Percentiles rank a stretch among this genome's conserved stretches.
phyloP scores from a whole-genome alignment of 2,113 vertebrate species.

The Natator depressus region DNA sequence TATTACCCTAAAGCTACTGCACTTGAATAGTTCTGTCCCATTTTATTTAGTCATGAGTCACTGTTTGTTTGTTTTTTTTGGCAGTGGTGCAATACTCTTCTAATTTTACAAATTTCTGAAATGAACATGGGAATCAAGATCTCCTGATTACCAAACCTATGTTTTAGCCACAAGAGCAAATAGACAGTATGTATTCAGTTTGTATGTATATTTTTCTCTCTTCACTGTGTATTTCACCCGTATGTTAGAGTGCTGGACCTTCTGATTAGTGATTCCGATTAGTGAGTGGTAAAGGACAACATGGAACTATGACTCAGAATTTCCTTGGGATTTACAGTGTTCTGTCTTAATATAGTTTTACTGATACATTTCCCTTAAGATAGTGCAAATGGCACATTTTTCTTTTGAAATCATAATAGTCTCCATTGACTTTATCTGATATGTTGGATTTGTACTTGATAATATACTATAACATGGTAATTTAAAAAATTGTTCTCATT shows the following conservation, averaged over 20 bases:
- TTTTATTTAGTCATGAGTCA: background rate
- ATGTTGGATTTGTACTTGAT: background rate
- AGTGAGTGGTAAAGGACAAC: background rate
- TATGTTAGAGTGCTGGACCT: background rate
- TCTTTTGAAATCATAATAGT: background rate
- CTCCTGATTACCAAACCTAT: background rate
- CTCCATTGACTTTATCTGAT: background rate
- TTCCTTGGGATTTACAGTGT: background rate
- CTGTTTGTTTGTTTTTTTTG: background rate
- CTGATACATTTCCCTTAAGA: background rate
- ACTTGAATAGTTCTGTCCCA: background rate
- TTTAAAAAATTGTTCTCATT: background rate
- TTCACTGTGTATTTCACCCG: background rate
- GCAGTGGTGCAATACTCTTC: background rate
- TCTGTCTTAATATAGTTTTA: background rate
- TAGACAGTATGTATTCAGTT: background rate
- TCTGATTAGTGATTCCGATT: background rate
- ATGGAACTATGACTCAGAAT: background rate
- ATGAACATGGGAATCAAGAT: background rate
- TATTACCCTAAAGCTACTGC: background rate
- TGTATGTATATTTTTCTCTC: background rate
- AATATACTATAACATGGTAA: background rate
- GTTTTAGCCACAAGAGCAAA: background rate
- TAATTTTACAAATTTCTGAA: background rate
- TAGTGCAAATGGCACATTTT: background rate